A percentile compares a stretch with the other conserved stretches of the same genome.
These are phyloP conservation scores for Dynastes grantii DNA, from an alignment of 2,888 invertebrate species.

Conservation along the genomic window DNA sequence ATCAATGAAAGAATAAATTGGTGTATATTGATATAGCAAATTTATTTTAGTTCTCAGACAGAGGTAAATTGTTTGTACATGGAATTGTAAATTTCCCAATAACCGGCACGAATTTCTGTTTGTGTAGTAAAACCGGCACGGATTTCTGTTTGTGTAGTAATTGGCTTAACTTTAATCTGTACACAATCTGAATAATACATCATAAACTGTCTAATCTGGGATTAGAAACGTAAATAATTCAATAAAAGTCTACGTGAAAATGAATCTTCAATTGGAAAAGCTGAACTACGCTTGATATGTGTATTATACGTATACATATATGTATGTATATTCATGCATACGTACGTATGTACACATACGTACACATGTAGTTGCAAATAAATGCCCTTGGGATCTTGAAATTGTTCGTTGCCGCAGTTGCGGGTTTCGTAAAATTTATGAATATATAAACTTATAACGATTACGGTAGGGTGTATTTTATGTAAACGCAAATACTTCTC, in stretches of 20 bases:
- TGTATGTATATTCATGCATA: too few species aligned
- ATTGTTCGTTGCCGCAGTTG: constrained; percentile 23
- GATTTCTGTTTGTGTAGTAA: constrained; percentile 10
- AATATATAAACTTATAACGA: constrained; percentile 34
- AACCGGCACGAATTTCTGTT: background rate
- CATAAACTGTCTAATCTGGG: constrained; percentile 13
- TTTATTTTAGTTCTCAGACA: too few species aligned
- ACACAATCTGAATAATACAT: constrained; percentile 16
- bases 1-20: too few species aligned
- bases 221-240: constrained; percentile 29
- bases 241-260: constrained; percentile 28
- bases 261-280: constrained; percentile 17
- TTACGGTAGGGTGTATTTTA: constrained; percentile 24
- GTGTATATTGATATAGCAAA: too few species aligned
- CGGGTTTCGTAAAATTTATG: constrained; percentile 32
- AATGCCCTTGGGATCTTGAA: constrained; percentile 27
- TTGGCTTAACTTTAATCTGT: constrained; percentile 16
- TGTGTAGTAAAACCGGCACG: background rate
- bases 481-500: background rate
- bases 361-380: constrained; percentile 5
- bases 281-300: constrained; percentile 24
- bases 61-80: too few species aligned
- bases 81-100: background rate
- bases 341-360: too few species aligned
- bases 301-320: background rate